phyloP scores from a whole-genome alignment of 2,113 vertebrate species.

The Carettochelys insculpta region DNA sequence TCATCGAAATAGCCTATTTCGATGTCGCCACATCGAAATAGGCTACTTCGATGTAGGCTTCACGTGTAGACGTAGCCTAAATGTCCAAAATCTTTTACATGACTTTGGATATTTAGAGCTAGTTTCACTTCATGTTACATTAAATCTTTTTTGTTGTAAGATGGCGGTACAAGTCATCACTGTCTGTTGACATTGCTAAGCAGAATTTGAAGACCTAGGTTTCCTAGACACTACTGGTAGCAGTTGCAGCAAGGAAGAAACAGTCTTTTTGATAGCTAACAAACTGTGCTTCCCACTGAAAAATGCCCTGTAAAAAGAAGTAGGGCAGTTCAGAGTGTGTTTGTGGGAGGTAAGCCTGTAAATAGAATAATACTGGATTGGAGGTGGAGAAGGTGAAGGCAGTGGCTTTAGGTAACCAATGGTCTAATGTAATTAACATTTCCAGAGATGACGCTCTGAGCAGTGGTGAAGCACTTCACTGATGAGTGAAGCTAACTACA shows the following conservation, averaged over 20 bases:
- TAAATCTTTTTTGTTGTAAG: neutral
- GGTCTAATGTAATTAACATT: neutral
- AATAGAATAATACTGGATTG: neutral
- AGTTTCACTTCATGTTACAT: neutral
- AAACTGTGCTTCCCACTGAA: conserved; percentile 71
- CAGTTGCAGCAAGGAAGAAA: conserved; percentile 71
- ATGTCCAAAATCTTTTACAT: neutral
- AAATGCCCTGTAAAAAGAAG: conserved; percentile 63
- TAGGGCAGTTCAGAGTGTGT: conserved; percentile 73
- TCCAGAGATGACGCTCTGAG: neutral
- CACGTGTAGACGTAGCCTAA: too few relatives aligned
- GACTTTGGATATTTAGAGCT: neutral
- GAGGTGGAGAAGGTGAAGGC: neutral
- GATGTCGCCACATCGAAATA: too few relatives aligned
- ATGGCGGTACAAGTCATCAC: conserved; percentile 27
- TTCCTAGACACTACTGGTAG: conserved; percentile 70
- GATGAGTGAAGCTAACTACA: neutral
- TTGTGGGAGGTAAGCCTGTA: conserved; percentile 76
- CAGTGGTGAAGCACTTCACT: neutral
- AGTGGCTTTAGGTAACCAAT: neutral
- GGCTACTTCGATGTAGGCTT: too few relatives aligned
- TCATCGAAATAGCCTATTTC: too few relatives aligned
- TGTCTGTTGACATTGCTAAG: conserved; percentile 24
- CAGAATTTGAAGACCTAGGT: conserved; percentile 33
- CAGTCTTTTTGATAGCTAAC: conserved; percentile 42